Base-by-base conservation (phyloP, 2,113 vertebrate species). In the Regulus satrapa region DNA sequence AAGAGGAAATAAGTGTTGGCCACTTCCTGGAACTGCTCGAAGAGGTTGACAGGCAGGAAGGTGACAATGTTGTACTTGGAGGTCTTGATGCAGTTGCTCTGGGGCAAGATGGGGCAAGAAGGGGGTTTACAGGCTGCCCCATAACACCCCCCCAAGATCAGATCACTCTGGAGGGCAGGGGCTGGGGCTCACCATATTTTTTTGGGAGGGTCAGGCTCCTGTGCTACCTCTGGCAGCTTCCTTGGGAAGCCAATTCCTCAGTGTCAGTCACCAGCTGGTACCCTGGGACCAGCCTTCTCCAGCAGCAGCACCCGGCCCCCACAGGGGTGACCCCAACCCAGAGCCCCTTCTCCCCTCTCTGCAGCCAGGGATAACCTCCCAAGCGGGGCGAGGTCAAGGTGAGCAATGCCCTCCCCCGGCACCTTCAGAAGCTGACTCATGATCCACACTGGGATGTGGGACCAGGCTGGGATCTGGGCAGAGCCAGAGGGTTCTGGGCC, bases 11-110 rank as follows among this genome's bases (percentile, higher is more conserved):
- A 99, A 41, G 99, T 99, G 95, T 99, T 99, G 95, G 99, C 99
- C 96, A 99, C 99, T 98, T 99, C 99, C 97, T 99, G 99, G 97
- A 99, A 99, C 98, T 99, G 99, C 98, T 99, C 99, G 46, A 99
- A 99, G 94, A 99, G 98, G 97, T 99, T 99, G 98, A 99, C 98
- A 36, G 99, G 99, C 96, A 99, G 98, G 98, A 99, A 99, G 81
- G 99, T 99, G 97, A 99, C 68, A 24, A 99, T 95, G 91, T 99
- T 99, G 97, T 99, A 99, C 96, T 99, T 99, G 79, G 99, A 99
- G 92, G 99, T 99, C 98, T 99, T 98, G 98, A 99, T 99, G 97
- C 98, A 99, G 98, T 99, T 99, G 95, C 97, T 99, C 99, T 99
- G 91, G 18, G 56, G 63, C 43, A 0, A 0, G 55, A 71, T 1